phyloP scores from a whole-genome alignment of 2,797 vertebrate genomes.

The Petrocephalus sullivani region DNA sequence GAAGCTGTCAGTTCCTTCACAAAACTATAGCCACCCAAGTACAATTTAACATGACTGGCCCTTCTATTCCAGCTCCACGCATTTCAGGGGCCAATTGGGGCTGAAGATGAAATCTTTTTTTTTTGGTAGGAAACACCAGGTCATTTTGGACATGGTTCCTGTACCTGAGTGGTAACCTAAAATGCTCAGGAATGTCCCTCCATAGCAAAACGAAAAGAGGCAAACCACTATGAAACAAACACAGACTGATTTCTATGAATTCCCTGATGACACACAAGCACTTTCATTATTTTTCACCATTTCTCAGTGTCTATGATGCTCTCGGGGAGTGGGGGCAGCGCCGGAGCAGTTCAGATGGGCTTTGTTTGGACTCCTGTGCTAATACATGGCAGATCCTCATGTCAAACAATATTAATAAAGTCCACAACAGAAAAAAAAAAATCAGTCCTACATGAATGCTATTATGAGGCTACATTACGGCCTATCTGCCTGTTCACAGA shows the following conservation, averaged over 20 bases:
- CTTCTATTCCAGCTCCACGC: not conserved
- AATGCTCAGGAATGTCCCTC: slow-evolving; percentile 14
- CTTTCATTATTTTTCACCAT: slow-evolving; percentile 10
- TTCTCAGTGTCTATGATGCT: not conserved
- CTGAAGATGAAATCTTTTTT: not conserved
- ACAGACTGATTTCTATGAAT: slow-evolving; percentile 6
- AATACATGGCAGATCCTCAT: not conserved
- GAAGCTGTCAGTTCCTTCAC: not conserved
- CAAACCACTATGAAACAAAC: slow-evolving; percentile 11
- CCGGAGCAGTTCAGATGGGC: not conserved
- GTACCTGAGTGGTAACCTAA: not conserved
- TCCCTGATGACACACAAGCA: not conserved
- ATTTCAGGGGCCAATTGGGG: not conserved
- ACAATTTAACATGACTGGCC: not conserved
- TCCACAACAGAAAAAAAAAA: not conserved
- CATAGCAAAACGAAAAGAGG: not conserved
- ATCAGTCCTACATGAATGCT: not conserved
- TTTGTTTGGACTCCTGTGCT: not conserved
- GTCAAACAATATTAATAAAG: not conserved
- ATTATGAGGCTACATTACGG: not conserved
- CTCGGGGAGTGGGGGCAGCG: not conserved
- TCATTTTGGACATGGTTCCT: not conserved
- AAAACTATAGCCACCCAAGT: not conserved
- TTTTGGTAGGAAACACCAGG: not conserved
- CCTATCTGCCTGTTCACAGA: not conserved